Percentiles rank a stretch among this genome's conserved stretches.
Conservation (phyloP, 2,888 invertebrate genomes). For the Agrotis ipsilon region DNA sequence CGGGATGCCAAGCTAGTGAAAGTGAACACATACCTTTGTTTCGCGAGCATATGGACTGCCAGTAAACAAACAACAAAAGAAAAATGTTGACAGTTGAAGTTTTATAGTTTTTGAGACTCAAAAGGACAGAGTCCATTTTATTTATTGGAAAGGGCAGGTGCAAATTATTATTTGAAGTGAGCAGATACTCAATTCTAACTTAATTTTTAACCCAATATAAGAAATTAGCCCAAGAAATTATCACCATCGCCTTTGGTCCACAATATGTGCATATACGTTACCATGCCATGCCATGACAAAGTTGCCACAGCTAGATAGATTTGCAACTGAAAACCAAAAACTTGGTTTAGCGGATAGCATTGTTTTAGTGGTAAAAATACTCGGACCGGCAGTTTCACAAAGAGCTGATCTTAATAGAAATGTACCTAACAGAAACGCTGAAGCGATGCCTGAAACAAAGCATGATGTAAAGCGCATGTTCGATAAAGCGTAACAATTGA, state of each 20-base stretch:
- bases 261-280: not conserved
- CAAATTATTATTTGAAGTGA: not conserved
- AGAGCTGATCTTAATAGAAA: not conserved
- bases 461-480: constrained; percentile 33
- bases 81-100: not conserved
- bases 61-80: constrained; percentile 43
- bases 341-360: not conserved
- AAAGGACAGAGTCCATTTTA: not conserved
- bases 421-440: not conserved
- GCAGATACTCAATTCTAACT: too few species aligned
- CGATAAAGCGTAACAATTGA: constrained; percentile 26
- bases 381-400: not conserved
- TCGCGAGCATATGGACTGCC: constrained; percentile 33
- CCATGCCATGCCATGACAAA: not conserved
- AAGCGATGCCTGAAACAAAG: constrained; percentile 18
- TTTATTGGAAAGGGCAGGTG: not conserved
- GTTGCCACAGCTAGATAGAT: not conserved
- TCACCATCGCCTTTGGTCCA: too few species aligned
- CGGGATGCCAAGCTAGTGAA: constrained; percentile 59
- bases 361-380: not conserved
- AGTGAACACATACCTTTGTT: constrained; percentile 58
- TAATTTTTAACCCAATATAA: too few species aligned
- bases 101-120: constrained; percentile 5
- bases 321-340: not conserved
- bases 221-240: too few species aligned